phyloP scores from a whole-genome alignment of 2,888 invertebrate species.

The Tachina fera region DNA sequence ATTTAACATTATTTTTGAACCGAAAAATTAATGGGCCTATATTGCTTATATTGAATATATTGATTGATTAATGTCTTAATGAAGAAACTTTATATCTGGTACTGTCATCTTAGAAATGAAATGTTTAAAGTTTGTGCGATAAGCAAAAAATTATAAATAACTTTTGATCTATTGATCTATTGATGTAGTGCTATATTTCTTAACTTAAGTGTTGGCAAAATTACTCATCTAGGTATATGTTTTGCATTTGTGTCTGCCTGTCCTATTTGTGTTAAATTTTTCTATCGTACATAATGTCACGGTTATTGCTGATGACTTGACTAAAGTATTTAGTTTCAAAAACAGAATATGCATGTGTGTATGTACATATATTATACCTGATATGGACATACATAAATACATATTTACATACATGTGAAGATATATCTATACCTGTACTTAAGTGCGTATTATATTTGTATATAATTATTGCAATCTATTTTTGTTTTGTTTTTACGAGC shows the following conservation, averaged over 20 bases:
- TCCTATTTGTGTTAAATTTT: constrained; percentile 4
- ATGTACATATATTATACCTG: no score
- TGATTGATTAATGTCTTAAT: no score
- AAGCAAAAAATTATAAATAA: background rate
- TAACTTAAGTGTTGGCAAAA: background rate
- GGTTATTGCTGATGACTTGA: constrained; percentile 43
- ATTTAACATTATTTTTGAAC: no score
- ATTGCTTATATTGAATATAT: no score
- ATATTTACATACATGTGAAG: background rate
- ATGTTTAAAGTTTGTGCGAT: background rate
- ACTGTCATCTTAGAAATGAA: no score
- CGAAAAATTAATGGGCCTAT: no score
- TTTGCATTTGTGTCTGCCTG: background rate
- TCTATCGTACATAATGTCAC: constrained; percentile 22
- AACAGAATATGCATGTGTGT: no score
- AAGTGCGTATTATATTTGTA: no score
- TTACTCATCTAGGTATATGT: background rate
- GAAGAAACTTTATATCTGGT: no score
- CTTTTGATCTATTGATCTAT: no score
- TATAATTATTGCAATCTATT: background rate
- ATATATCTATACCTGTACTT: background rate
- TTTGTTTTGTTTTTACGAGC: constrained; percentile 33
- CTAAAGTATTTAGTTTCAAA: constrained; percentile 6
- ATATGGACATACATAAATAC: background rate
- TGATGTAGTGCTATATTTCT: background rate